phyloP scores from a whole-genome alignment of 37 sponge, comb jelly and placozoan genomes.

The Ianthella basta region DNA sequence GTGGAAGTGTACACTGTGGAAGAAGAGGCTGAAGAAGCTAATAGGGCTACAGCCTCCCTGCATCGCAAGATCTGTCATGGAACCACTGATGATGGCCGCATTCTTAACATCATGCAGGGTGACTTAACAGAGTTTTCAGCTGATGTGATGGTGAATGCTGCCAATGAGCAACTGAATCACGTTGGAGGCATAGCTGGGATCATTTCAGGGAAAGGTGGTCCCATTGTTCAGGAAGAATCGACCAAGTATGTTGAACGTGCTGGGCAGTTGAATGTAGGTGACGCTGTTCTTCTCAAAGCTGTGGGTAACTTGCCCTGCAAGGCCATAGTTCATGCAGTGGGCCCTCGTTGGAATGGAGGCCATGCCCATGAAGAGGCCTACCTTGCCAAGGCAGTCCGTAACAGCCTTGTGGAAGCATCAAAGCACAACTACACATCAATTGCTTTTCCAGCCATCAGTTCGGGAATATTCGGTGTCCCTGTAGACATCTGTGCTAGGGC shows the following conservation, averaged over 20 bases:
- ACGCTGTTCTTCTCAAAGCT: constrained; percentile 39
- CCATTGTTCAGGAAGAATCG: constrained; percentile 59
- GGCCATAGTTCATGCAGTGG: constrained; percentile 66
- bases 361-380: constrained; percentile 25
- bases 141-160: constrained; percentile 81
- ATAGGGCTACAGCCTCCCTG: constrained; percentile 4
- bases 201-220: constrained; percentile 62
- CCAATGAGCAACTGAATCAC: constrained; percentile 64
- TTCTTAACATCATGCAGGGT: constrained; percentile 41
- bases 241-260: neutral
- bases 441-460: constrained; percentile 68
- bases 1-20: constrained; percentile 25
- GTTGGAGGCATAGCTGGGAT: constrained; percentile 58
- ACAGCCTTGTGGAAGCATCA: constrained; percentile 18
- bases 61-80: constrained; percentile 25
- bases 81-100: constrained; percentile 20
- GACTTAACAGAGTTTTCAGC: constrained; percentile 69
- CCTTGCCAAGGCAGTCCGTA: constrained; percentile 20
- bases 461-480: constrained; percentile 68
- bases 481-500: constrained; percentile 49
- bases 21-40: neutral
- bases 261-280: constrained; percentile 49
- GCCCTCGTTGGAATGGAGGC: constrained; percentile 47
- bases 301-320: constrained; percentile 64
- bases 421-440: constrained; percentile 37